Conservation (phyloP, 2,888 invertebrate genomes). For the Tetragonisca angustula region DNA sequence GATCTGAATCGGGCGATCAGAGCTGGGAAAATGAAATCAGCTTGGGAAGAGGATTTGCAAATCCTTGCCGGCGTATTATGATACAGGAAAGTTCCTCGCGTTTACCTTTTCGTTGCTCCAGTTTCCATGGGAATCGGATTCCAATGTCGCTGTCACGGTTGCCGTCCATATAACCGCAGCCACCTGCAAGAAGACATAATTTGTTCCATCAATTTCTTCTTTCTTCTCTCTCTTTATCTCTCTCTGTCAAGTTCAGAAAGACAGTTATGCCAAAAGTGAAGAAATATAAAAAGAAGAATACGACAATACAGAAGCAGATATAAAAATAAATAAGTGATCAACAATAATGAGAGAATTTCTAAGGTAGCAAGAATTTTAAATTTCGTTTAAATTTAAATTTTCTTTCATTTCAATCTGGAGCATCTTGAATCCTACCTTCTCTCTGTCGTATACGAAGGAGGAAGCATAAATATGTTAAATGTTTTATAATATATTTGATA, state of each 20-base stretch:
- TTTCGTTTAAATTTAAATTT: neutral
- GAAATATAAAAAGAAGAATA: neutral
- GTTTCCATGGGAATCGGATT: conserved; percentile 53
- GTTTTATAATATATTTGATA: too few relatives aligned
- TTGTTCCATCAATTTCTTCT: neutral
- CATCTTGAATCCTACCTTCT: too few relatives aligned
- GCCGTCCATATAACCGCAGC: conserved; percentile 49
- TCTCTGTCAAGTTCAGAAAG: too few relatives aligned
- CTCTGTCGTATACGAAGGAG: too few relatives aligned
- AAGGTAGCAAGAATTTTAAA: neutral
- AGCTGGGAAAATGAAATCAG: conserved; percentile 39
- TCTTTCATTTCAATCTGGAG: neutral
- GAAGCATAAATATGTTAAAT: too few relatives aligned
- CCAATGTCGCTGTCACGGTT: conserved; percentile 50
- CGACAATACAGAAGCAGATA: neutral
- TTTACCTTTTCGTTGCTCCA: conserved; percentile 64
- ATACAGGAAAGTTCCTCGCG: conserved; percentile 34
- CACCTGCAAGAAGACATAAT: conserved; percentile 43
- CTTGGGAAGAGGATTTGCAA: conserved; percentile 25
- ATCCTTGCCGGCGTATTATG: conserved; percentile 4
- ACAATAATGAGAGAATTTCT: neutral
- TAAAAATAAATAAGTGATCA: too few relatives aligned
- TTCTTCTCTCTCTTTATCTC: too few relatives aligned
- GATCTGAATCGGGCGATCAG: conserved; percentile 6
- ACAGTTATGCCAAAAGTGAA: neutral